phyloP scores from a whole-genome alignment of 2,113 vertebrate genomes.

The Octodon degus region DNA sequence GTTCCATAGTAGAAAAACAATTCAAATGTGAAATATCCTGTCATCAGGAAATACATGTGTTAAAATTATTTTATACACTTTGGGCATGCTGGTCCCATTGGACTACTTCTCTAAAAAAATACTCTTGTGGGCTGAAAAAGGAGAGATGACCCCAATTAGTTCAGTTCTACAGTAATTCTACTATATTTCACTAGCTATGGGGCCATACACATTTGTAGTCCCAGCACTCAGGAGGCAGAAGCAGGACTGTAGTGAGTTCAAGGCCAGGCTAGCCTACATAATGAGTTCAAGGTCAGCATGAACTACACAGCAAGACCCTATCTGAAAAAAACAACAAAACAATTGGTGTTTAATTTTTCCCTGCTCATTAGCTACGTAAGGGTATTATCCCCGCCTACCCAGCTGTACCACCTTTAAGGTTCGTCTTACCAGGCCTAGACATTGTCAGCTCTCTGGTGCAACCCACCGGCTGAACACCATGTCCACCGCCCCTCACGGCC shows the following conservation, averaged over 20 bases:
- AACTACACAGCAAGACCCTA: not conserved
- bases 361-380: not conserved
- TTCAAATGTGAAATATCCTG: slow-evolving; percentile 24
- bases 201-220: not conserved
- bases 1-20: not conserved
- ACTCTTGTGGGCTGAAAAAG: not conserved
- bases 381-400: not conserved
- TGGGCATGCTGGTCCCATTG: not conserved
- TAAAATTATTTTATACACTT: slow-evolving; percentile 13
- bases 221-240: not conserved
- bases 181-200: not conserved
- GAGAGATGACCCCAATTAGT: not conserved
- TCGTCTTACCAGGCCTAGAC: not conserved
- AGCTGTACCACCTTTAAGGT: not conserved
- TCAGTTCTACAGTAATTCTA: slow-evolving; percentile 18
- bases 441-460: not conserved
- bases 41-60: not conserved
- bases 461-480: not conserved
- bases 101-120: not conserved
- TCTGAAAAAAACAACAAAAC: not conserved
- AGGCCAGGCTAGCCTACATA: too few relatives aligned
- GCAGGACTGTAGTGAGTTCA: not conserved
- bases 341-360: not conserved
- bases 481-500: not conserved
- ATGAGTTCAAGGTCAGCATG: not conserved